A percentile compares a stretch with the other conserved stretches of the same genome.
Conservation (phyloP, 1,140 invertebrate genomes). For the Pachyrhynchus sulphureomaculatus region DNA sequence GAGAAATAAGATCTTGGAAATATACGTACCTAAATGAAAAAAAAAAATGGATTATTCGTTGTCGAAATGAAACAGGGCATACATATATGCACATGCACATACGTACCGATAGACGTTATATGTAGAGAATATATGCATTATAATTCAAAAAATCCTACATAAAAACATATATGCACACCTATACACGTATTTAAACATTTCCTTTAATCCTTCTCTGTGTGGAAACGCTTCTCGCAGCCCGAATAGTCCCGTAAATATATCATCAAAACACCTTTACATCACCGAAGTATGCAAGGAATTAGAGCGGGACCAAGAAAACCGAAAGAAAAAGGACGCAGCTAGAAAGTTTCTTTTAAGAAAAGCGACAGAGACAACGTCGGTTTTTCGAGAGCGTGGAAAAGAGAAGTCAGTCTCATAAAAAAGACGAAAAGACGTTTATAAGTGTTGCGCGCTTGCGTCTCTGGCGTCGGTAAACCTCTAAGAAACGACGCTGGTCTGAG, state of each 20-base stretch:
- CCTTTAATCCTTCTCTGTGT: slow-evolving; percentile 18
- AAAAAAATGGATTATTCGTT: no score
- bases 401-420: slow-evolving; percentile 38
- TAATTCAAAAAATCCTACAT: no score
- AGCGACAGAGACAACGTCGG: slow-evolving; percentile 25
- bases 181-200: no score
- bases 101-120: no score
- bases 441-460: slow-evolving; percentile 50
- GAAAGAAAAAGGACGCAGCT: slow-evolving; percentile 27
- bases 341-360: slow-evolving; percentile 31
- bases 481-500: slow-evolving; percentile 53
- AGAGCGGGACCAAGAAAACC: slow-evolving; percentile 34
- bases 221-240: slow-evolving; percentile 11
- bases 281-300: slow-evolving; percentile 33
- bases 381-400: background rate
- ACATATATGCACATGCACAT: no score
- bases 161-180: no score
- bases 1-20: no score
- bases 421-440: slow-evolving; percentile 50
- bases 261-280: slow-evolving; percentile 36
- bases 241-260: slow-evolving; percentile 34
- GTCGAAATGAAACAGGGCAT: no score
- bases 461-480: slow-evolving; percentile 52
- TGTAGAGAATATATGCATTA: no score
- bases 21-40: no score